Percentiles rank a stretch among this genome's conserved stretches.
These are phyloP conservation scores for Drosophila dives DNA, from an alignment of 2,888 invertebrate species.

Conservation along the genomic window DNA sequence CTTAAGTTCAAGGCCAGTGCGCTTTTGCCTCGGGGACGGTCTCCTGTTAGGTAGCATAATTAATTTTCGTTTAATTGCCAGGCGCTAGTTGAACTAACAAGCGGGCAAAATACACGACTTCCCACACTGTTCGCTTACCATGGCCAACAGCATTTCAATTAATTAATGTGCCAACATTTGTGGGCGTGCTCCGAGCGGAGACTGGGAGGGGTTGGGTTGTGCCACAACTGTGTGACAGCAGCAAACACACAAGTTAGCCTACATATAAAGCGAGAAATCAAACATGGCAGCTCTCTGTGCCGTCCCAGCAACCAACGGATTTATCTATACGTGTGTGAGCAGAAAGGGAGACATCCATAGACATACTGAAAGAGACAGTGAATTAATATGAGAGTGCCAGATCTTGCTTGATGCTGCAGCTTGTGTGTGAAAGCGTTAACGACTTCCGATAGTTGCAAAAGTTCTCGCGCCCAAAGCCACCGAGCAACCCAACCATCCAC, in stretches of 20 bases:
- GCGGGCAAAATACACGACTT: conserved; percentile 65
- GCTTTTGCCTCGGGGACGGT: conserved; percentile 47
- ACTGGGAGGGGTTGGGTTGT: neutral
- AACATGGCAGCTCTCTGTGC: conserved; percentile 64
- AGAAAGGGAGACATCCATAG: conserved; percentile 6
- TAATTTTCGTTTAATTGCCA: conserved; percentile 76
- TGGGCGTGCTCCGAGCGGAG: conserved; percentile 39
- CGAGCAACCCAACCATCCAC: neutral
- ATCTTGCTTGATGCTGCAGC: conserved; percentile 12
- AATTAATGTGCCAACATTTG: conserved; percentile 80
- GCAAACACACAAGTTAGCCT: conserved; percentile 68
- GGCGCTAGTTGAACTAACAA: conserved; percentile 80
- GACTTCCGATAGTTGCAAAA: conserved; percentile 77
- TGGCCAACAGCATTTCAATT: conserved; percentile 77
- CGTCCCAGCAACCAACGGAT: conserved; percentile 12
- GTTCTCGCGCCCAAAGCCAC: conserved; percentile 41
- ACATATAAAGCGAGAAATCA: conserved; percentile 77
- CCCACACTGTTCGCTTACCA: conserved; percentile 20
- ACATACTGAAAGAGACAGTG: conserved; percentile 20
- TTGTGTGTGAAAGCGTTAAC: conserved; percentile 74
- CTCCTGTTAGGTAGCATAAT: conserved; percentile 68
- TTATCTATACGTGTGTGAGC: conserved; percentile 7
- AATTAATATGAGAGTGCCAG: conserved; percentile 46
- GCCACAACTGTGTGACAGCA: conserved; percentile 63
- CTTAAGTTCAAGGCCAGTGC: conserved; percentile 69